Base-by-base conservation (phyloP, 1,140 invertebrate genomes). In the Idris sp. region DNA sequence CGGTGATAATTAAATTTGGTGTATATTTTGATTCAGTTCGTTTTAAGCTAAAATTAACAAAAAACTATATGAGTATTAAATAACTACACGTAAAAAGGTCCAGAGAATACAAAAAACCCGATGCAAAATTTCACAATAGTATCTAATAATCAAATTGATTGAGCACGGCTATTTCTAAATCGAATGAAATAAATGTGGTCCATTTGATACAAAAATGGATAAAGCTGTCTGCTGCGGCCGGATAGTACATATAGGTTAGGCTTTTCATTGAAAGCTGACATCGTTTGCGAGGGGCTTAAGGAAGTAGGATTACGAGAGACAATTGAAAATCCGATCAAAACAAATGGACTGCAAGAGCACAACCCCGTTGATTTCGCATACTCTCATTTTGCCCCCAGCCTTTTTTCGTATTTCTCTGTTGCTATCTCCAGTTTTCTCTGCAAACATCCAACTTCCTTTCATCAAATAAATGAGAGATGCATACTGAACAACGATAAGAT, bases 291-390 rank as follows among this genome's bases (percentile, higher is more conserved):
- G 77, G n/a, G 76, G 81, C 79, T 81, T 83, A 81, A 68, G 59
- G 78, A 41, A 54, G 64, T 48, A 74, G 79, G 83, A 86, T 86
- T 86, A 84, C 80, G 71, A 77, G 77, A 81, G 84, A 85, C 84
- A 84, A 82, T 83, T 84, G 79, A 78, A 82, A 85, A 85, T 86
- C 84, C 83, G 84, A 86, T 86, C 83, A 84, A 85, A 86, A 85
- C 84, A 86, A 86, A 86, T 86, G 84, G 83, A 85, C 84, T 84
- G 81, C 82, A 83, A 86, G 81, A 82, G 79, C 81, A 79, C 73
- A 76, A 68, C 36, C 41, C 43, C 36, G 64, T 49, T 43, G 49
- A 68, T 59, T 74, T 53, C 53, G 41, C n/a, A n/a, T n/a, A n/a
- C n/a, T n/a, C n/a, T n/a, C n/a, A n/a, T n/a, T n/a, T n/a, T n/a